phyloP scores from a whole-genome alignment of 1,140 invertebrate genomes.

The Sycophaga agraensis region DNA sequence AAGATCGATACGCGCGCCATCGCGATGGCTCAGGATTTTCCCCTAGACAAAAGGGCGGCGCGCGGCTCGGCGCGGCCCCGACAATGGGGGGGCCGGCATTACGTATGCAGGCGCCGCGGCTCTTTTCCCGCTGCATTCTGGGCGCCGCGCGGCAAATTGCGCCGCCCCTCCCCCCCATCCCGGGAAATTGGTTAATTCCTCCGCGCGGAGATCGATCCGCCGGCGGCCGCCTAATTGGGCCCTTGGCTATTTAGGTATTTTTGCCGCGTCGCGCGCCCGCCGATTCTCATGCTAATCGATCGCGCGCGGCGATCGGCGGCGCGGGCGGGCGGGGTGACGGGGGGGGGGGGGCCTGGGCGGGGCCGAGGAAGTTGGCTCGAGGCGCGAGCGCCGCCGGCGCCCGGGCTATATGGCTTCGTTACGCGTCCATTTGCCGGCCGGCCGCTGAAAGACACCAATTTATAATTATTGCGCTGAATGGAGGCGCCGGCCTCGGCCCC shows the following conservation, averaged over 20 bases:
- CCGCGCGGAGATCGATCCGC: too few species aligned
- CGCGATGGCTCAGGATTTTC: slow-evolving; percentile 53
- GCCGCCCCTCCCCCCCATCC: background rate
- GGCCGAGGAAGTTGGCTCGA: slow-evolving; percentile 31
- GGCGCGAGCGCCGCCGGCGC: background rate
- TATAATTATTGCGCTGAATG: slow-evolving; percentile 50
- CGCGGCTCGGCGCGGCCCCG: slow-evolving; percentile 37
- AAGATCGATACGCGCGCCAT: slow-evolving; percentile 51
- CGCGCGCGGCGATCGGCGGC: too few species aligned
- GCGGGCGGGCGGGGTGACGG: background rate
- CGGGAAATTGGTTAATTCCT: slow-evolving; percentile 23
- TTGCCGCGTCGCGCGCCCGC: too few species aligned
- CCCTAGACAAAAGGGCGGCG: slow-evolving; percentile 31
- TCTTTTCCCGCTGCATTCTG: slow-evolving; percentile 56
- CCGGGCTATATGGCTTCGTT: slow-evolving; percentile 37
- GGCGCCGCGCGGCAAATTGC: background rate
- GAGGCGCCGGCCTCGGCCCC: slow-evolving; percentile 31
- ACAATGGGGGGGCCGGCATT: slow-evolving; percentile 52
- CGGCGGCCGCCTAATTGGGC: too few species aligned
- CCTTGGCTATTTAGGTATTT: too few species aligned
- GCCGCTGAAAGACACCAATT: slow-evolving; percentile 48
- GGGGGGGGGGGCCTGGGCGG: background rate
- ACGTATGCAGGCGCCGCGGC: slow-evolving; percentile 55
- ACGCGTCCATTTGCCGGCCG: slow-evolving; percentile 39
- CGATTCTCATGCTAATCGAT: too few species aligned